Percentiles rank a stretch among this genome's conserved stretches.
Conservation (phyloP, 2,888 invertebrate genomes). For the Schrankia costaestrigalis region DNA sequence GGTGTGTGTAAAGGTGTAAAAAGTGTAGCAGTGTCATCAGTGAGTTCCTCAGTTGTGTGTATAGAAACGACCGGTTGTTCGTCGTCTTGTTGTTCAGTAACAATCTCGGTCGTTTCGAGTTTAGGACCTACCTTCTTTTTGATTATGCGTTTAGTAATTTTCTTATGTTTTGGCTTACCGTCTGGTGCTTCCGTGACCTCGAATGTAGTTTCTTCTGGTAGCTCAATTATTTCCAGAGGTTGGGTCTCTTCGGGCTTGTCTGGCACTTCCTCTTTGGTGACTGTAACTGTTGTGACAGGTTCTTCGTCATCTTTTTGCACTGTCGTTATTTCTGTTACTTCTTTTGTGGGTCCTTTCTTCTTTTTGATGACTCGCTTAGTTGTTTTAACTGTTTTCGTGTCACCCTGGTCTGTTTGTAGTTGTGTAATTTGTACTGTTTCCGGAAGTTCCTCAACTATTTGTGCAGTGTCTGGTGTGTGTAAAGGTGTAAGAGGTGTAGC, state of each 20-base stretch:
- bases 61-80: neutral
- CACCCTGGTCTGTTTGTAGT: conserved; percentile 28
- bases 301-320: neutral
- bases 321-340: neutral
- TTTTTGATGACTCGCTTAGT: conserved; percentile 32
- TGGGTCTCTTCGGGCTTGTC: neutral
- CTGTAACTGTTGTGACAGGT: neutral
- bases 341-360: neutral
- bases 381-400: conserved; percentile 28
- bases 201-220: neutral
- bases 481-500: neutral
- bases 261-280: neutral
- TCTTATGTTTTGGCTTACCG: neutral
- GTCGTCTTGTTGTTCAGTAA: neutral
- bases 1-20: conserved; percentile 10
- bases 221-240: neutral
- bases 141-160: neutral
- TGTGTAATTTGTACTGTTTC: conserved; percentile 32
- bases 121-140: neutral
- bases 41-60: conserved; percentile 9
- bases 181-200: neutral
- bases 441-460: conserved; percentile 33
- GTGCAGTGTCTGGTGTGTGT: conserved; percentile 20
- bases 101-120: neutral
- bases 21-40: conserved; percentile 9